These are phyloP conservation scores for Ormyrus nitidulus DNA, from an alignment of 2,888 invertebrate genomes.

Conservation along the genomic window DNA sequence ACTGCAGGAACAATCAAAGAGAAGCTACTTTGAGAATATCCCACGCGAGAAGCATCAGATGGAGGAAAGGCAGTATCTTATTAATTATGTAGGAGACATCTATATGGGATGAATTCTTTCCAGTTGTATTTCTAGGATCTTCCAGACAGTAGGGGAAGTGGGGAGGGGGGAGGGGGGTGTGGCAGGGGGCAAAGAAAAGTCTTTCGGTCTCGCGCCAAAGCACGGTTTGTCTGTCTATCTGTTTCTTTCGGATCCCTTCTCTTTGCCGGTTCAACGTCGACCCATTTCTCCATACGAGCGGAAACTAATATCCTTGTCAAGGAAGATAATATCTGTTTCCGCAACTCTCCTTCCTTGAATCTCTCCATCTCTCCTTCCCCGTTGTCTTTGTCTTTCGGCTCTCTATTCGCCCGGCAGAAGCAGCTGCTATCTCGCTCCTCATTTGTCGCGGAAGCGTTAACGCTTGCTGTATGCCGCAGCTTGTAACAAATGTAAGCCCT, in stretches of 20 bases:
- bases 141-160: too few relatives aligned
- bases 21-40: too few relatives aligned
- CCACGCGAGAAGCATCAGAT: too few relatives aligned
- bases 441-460: not conserved
- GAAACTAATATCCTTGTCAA: constrained; percentile 63
- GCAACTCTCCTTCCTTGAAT: constrained; percentile 6
- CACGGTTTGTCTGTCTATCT: constrained; percentile 55
- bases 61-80: too few relatives aligned
- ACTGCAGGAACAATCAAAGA: too few relatives aligned
- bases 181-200: too few relatives aligned
- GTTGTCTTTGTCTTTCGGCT: not conserved
- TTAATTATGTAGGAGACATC: too few relatives aligned
- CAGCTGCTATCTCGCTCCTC: constrained; percentile 5
- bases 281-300: constrained; percentile 60
- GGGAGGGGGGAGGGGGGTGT: too few relatives aligned
- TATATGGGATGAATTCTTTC: too few relatives aligned
- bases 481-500: too few relatives aligned
- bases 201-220: not conserved
- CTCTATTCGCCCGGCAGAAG: not conserved
- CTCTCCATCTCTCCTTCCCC: not conserved
- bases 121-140: too few relatives aligned
- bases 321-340: constrained; percentile 62
- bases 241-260: constrained; percentile 46
- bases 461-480: too few relatives aligned
- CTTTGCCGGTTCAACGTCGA: constrained; percentile 57